Conservation (phyloP, 1,140 invertebrate species). For the Dolichoris vasculosae region DNA sequence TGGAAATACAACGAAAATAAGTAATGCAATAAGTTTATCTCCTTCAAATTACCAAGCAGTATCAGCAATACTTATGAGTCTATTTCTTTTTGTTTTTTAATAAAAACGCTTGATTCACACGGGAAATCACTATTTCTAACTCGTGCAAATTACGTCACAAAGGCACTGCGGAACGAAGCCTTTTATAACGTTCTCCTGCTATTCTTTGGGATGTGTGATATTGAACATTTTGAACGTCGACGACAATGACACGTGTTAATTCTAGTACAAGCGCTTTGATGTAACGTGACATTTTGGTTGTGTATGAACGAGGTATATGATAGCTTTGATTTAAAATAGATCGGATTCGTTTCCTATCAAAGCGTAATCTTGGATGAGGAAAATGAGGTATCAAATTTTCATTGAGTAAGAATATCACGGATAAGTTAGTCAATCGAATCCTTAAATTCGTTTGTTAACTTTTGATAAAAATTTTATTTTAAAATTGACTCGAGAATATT, state of each 20-base stretch:
- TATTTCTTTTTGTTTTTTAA: neutral
- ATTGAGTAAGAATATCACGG: too few species aligned
- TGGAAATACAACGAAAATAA: too few species aligned
- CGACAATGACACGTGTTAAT: neutral
- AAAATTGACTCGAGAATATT: neutral
- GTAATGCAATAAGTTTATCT: too few species aligned
- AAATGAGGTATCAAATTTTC: too few species aligned
- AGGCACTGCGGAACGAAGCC: neutral
- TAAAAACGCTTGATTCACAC: neutral
- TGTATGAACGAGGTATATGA: neutral
- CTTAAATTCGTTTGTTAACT: neutral
- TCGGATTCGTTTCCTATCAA: neutral
- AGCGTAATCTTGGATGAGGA: too few species aligned
- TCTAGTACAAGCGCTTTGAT: neutral
- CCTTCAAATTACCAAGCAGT: too few species aligned
- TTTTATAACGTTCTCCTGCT: neutral
- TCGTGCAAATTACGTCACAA: slow-evolving; percentile 8
- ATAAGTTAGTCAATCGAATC: neutral
- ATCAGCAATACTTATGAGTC: too few species aligned
- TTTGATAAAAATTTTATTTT: neutral
- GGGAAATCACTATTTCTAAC: neutral
- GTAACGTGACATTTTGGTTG: neutral
- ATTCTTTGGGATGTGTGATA: neutral
- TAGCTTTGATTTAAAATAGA: neutral
- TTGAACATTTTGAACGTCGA: neutral